These are phyloP conservation scores for Malurus alboscapulatus DNA, from an alignment of 2,113 vertebrate genomes.

Conservation along the genomic window DNA sequence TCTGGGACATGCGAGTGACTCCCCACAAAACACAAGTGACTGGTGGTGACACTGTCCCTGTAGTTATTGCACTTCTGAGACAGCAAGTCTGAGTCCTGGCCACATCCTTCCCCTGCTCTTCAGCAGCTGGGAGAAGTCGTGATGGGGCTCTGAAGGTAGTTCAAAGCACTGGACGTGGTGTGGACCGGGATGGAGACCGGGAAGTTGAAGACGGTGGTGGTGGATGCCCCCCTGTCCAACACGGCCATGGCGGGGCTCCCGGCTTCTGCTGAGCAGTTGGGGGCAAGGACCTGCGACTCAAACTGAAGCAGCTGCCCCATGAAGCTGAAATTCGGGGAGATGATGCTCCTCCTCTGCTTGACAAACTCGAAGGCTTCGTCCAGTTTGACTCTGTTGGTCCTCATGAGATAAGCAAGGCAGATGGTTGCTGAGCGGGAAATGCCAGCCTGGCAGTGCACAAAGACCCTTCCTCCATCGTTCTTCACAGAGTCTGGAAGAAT, in stretches of 20 bases:
- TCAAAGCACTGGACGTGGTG: slow-evolving; percentile 80
- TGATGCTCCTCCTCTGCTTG: slow-evolving; percentile 96
- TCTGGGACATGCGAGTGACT: background rate
- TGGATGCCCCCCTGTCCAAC: slow-evolving; percentile 79
- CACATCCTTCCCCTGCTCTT: slow-evolving; percentile 17
- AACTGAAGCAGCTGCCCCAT: slow-evolving; percentile 98
- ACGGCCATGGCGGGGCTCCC: slow-evolving; percentile 85
- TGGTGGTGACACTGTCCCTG: slow-evolving; percentile 10
- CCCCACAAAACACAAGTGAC: background rate
- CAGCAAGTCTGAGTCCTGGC: slow-evolving; percentile 13
- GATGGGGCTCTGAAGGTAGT: slow-evolving; percentile 94
- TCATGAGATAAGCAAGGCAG: slow-evolving; percentile 98
- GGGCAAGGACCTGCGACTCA: slow-evolving; percentile 93
- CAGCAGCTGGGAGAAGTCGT: slow-evolving; percentile 96
- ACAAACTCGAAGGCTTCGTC: slow-evolving; percentile 99
- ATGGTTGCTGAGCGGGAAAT: slow-evolving; percentile 98
- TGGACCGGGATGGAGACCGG: slow-evolving; percentile 94
- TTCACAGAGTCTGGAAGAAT: slow-evolving; percentile 87
- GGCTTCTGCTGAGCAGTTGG: slow-evolving; percentile 92
- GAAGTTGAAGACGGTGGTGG: slow-evolving; percentile 91
- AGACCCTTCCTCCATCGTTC: slow-evolving; percentile 91
- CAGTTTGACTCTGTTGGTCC: slow-evolving; percentile 94
- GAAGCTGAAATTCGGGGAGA: slow-evolving; percentile 99
- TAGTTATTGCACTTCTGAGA: slow-evolving; percentile 72
- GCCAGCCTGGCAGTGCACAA: slow-evolving; percentile 97